Evolutionary conservation across 2,797 vertebrate species (phyloP).

Genomic region (Ceryle rudis): DNA sequence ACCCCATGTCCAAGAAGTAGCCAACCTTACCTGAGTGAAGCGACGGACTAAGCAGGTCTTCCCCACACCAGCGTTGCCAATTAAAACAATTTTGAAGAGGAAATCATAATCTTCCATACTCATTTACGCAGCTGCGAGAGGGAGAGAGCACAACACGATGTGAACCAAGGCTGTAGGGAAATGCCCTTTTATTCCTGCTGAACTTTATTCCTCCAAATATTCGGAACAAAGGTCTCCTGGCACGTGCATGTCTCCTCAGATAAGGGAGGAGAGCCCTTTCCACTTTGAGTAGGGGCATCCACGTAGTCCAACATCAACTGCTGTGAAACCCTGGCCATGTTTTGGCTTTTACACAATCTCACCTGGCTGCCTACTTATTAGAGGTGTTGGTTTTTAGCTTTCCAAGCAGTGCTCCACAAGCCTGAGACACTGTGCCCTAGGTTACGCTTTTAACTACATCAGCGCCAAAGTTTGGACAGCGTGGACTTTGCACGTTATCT

Average conservation of each 20-base stretch:
- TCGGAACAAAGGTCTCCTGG: slow-evolving; percentile 57
- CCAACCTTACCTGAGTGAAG: slow-evolving; percentile 93
- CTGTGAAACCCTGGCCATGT: accelerated
- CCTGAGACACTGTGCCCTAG: background rate
- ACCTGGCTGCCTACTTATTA: background rate
- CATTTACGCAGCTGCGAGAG: slow-evolving; percentile 88
- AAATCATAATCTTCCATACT: slow-evolving; percentile 99
- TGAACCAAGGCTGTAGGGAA: background rate
- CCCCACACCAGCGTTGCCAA: slow-evolving; percentile 98
- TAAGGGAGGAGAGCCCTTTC: background rate
- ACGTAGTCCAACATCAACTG: background rate
- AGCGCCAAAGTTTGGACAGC: background rate
- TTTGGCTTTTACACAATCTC: accelerated
- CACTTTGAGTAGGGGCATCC: accelerated
- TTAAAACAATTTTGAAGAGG: slow-evolving; percentile 99
- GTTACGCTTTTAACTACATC: background rate
- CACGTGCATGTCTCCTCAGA: background rate
- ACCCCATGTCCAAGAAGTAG: accelerated
- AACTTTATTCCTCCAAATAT: slow-evolving; percentile 72
- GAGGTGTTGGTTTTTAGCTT: background rate
- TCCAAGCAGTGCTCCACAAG: background rate
- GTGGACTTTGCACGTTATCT: background rate
- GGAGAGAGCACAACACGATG: background rate
- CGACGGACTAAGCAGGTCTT: slow-evolving; percentile 98
- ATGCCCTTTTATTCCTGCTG: background rate